Base-by-base conservation (phyloP, 2,888 invertebrate species). In the Tenthredo distinguenda region DNA sequence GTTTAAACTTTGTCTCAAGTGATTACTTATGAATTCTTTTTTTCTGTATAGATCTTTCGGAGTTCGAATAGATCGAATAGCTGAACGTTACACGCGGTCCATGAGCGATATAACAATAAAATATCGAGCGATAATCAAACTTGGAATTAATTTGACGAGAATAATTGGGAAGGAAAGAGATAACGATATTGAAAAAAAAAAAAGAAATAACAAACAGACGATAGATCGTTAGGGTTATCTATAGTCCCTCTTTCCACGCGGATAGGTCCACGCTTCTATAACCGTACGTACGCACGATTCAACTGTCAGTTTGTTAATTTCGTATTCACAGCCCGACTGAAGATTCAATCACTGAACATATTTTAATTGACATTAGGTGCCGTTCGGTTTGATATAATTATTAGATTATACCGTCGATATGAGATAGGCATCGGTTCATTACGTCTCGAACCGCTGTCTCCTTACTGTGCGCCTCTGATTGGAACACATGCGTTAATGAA, bases 381-480 rank as follows among this genome's bases (percentile, higher is more conserved):
- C 88, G 87, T 82, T 82, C 84, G 84, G 88, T 88, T 89, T 91
- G 91, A 91, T 92, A 91, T 91, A 91, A 92, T 92, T 91, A 91
- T 91, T 90, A 91, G 91, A 91, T 92, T 90, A 88, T 87, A 37
- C 87, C 85, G 82, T 81, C 85, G 87, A 68, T 86, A 62, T 62
- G 37, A 74, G 91, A 92, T 92, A 92, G 89, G 88, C 88, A 90
- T 91, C 90, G 90, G 90, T 92, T 92, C 91, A 90, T 92, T 91
- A 91, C 90, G 85, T 12, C 85, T 68, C 71, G 68, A 37, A 84
- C 85, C 62, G 84, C 85, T 77, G 77, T 77, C 77, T 77, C 77
- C 18, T 55, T 31, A 55, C 50, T 34, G 74, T 74, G n/a, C 47
- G 40, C 10, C 76, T 76, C 76, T 76, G 50, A 77, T 77, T 77